Conservation (phyloP, 2,888 invertebrate genomes). For the Marronus borbonicus region DNA sequence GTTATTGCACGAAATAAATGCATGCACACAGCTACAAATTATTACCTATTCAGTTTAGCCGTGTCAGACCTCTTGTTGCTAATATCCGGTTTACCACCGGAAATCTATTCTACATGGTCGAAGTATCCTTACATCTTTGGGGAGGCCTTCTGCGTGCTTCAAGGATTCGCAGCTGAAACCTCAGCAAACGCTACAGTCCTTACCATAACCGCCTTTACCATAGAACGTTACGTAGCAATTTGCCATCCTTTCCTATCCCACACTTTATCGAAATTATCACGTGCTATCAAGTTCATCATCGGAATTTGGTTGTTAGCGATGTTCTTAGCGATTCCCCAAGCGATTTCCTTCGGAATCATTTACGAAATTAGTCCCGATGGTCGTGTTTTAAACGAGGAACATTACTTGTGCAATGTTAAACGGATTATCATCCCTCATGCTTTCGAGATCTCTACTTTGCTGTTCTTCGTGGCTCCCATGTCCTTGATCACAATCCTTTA, state of each 20-base stretch:
- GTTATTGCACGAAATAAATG: conserved; percentile 84
- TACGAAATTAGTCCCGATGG: conserved; percentile 60
- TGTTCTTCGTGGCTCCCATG: conserved; percentile 77
- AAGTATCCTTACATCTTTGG: conserved; percentile 83
- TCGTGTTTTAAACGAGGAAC: conserved; percentile 63
- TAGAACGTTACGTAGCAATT: conserved; percentile 90
- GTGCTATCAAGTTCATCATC: conserved; percentile 83
- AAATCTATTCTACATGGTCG: conserved; percentile 84
- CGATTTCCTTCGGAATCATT: conserved; percentile 86
- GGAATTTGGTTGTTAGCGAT: conserved; percentile 86
- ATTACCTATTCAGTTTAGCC: conserved; percentile 85
- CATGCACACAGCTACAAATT: conserved; percentile 90
- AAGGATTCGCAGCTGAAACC: conserved; percentile 84
- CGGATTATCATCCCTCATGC: conserved; percentile 69
- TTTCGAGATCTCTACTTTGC: conserved; percentile 73
- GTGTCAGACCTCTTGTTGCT: conserved; percentile 84
- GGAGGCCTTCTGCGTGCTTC: conserved; percentile 82
- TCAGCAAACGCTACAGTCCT: conserved; percentile 88
- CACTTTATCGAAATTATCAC: conserved; percentile 86
- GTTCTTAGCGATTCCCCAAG: conserved; percentile 83
- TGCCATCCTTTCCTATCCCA: conserved; percentile 89
- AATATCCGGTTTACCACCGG: conserved; percentile 85
- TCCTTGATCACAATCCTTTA: conserved; percentile 75
- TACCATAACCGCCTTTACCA: conserved; percentile 90
- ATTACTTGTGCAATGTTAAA: conserved; percentile 67